These are phyloP conservation scores for Lasioglossum lativentre DNA, from an alignment of 2,888 invertebrate genomes.

Conservation along the genomic window DNA sequence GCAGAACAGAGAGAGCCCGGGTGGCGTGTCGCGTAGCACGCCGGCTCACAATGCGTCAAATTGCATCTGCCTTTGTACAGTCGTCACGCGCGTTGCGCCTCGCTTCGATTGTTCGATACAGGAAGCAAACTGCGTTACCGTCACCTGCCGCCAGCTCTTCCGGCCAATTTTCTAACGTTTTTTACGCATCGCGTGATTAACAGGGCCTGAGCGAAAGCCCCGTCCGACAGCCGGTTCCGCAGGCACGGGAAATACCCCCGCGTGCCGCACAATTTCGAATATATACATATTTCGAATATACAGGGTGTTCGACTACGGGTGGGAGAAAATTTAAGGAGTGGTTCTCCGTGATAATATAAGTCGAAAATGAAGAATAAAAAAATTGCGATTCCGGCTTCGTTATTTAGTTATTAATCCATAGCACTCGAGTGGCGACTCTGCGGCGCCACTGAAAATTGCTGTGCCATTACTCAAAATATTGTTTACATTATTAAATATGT, in stretches of 20 bases:
- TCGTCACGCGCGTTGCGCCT: slow-evolving; percentile 69
- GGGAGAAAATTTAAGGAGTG: no score
- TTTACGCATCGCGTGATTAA: slow-evolving; percentile 42
- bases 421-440: no score
- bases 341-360: no score
- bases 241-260: background rate
- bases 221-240: slow-evolving; percentile 2
- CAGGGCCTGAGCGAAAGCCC: background rate
- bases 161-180: slow-evolving; percentile 67
- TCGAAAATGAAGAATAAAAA: no score
- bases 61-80: slow-evolving; percentile 69
- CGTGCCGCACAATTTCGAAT: background rate
- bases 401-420: no score
- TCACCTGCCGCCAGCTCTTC: slow-evolving; percentile 66
- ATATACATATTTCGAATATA: no score
- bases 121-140: slow-evolving; percentile 73
- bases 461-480: no score
- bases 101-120: slow-evolving; percentile 72
- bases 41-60: slow-evolving; percentile 68
- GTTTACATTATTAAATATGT: no score
- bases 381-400: no score
- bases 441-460: no score
- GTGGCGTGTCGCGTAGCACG: background rate
- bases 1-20: background rate
- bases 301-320: no score